These are phyloP conservation scores for Leptinotarsa undecemlineata DNA, from an alignment of 1,140 invertebrate species.

Conservation along the genomic window DNA sequence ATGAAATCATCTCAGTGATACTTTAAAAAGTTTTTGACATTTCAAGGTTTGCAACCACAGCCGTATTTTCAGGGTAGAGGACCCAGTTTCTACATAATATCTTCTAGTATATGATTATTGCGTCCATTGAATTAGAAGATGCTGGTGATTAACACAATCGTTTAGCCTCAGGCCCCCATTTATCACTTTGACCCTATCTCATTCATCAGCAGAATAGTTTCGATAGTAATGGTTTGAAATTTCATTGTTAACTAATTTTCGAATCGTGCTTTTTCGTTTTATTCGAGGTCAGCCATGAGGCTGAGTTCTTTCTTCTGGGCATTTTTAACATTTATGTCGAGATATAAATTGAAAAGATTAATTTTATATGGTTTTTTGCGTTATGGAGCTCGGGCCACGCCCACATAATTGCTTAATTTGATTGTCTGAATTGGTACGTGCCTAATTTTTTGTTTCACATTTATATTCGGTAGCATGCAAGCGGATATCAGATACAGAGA, in stretches of 20 bases:
- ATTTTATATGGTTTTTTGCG: constrained; percentile 13
- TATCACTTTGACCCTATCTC: constrained; percentile 13
- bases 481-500: neutral
- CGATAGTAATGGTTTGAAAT: constrained; percentile 14
- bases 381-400: neutral
- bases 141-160: constrained; percentile 12
- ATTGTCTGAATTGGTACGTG: neutral
- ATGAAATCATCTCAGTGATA: neutral
- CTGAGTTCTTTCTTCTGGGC: constrained; percentile 1
- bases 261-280: constrained; percentile 13
- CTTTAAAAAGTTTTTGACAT: neutral
- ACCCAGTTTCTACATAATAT: neutral
- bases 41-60: neutral
- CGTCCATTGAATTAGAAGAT: constrained; percentile 6
- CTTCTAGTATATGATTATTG: constrained; percentile 7
- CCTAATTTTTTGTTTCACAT: neutral
- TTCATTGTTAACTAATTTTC: constrained; percentile 20
- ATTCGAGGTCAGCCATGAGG: constrained; percentile 14
- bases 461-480: neutral
- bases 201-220: constrained; percentile 2
- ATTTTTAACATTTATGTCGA: constrained; percentile 19
- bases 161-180: constrained; percentile 9
- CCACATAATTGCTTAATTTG: constrained; percentile 13
- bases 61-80: neutral
- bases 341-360: constrained; percentile 19